These are phyloP conservation scores for Junco hyemalis DNA, from an alignment of 2,113 vertebrate species.

Conservation along the genomic window DNA sequence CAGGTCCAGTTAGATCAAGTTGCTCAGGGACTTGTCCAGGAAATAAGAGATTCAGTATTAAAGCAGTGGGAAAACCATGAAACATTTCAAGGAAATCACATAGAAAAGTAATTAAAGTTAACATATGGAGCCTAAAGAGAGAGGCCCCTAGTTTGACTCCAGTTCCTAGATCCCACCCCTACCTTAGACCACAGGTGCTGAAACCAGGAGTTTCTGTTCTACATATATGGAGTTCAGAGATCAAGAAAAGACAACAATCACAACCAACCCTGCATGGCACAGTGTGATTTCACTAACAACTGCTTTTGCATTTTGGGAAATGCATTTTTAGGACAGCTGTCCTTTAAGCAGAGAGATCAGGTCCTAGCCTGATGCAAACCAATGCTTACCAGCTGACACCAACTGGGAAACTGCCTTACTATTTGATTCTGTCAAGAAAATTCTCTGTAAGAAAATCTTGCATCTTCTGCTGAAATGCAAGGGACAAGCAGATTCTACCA, in stretches of 20 bases:
- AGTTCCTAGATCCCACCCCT: background rate
- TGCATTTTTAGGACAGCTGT: background rate
- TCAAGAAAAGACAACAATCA: fast-evolving
- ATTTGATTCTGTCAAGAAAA: background rate
- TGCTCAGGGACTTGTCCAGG: background rate
- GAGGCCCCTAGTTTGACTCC: background rate
- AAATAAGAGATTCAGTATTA: slow-evolving; percentile 1
- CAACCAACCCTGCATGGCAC: background rate
- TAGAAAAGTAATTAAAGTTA: background rate
- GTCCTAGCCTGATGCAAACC: background rate
- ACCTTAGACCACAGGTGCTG: background rate
- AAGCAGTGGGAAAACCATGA: background rate
- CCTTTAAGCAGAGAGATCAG: background rate
- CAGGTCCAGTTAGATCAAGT: background rate
- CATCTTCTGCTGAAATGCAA: background rate
- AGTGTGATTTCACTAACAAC: background rate
- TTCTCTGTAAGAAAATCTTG: background rate
- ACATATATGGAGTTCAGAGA: background rate
- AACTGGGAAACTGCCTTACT: background rate
- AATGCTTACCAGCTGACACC: background rate
- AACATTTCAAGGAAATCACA: background rate
- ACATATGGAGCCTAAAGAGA: background rate
- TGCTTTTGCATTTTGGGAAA: background rate
- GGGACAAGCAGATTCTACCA: background rate
- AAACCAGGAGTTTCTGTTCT: background rate